Evolutionary conservation across 2,888 invertebrate genomes (phyloP).

Genomic region (Lissonota sp.): DNA sequence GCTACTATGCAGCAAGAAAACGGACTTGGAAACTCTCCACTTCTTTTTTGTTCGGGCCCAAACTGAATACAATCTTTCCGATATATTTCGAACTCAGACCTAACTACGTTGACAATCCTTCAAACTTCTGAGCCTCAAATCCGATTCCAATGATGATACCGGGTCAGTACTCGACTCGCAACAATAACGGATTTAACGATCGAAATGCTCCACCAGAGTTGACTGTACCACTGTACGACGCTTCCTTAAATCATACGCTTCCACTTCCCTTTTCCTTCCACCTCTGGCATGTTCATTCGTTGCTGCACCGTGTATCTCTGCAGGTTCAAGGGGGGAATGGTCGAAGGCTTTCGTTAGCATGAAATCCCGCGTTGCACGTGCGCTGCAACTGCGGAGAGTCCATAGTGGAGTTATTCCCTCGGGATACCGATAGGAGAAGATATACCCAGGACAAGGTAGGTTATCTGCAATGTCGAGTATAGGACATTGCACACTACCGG

Average conservation of each 20-base stretch:
- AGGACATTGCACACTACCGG: constrained; percentile 34
- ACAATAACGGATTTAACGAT: too few species aligned
- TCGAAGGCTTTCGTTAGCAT: constrained; percentile 30
- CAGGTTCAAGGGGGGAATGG: background rate
- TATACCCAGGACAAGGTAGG: constrained; percentile 3
- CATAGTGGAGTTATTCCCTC: constrained; percentile 39
- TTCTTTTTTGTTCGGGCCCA: too few species aligned
- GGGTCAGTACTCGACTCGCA: too few species aligned
- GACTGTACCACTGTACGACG: constrained; percentile 1
- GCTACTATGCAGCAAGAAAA: too few species aligned
- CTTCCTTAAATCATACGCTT: constrained; percentile 33
- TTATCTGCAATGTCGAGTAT: constrained; percentile 34
- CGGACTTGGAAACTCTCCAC: too few species aligned
- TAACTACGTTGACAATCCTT: too few species aligned
- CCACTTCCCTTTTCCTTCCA: background rate
- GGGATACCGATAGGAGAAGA: constrained; percentile 24
- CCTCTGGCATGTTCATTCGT: background rate
- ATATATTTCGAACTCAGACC: too few species aligned
- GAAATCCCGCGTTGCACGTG: constrained; percentile 33
- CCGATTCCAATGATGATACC: too few species aligned
- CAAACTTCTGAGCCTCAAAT: too few species aligned
- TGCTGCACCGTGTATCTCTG: constrained; percentile 2
- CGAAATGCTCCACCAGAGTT: background rate
- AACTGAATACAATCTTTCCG: too few species aligned
- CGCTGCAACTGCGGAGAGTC: constrained; percentile 12